These are phyloP conservation scores for Hucho hucho DNA, from an alignment of 2,113 vertebrate genomes.

Conservation along the genomic window DNA sequence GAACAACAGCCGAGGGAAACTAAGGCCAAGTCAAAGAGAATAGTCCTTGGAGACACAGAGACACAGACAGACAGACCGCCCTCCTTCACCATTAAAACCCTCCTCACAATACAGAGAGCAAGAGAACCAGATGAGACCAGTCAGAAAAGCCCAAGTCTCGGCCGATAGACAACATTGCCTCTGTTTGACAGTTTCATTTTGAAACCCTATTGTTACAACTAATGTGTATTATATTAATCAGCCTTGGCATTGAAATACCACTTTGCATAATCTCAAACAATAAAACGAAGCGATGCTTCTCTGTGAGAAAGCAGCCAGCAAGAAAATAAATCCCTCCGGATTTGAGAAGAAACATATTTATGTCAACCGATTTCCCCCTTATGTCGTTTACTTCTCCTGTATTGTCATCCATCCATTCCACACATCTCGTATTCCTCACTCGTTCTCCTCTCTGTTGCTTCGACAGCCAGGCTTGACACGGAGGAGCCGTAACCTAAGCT, in stretches of 20 bases:
- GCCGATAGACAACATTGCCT: conserved; percentile 46
- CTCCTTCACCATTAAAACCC: conserved; percentile 17
- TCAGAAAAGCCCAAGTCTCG: background rate
- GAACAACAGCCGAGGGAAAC: background rate
- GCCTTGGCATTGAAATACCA: conserved; percentile 24
- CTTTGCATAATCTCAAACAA: conserved; percentile 17
- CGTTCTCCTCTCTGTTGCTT: conserved; percentile 13
- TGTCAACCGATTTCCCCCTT: conserved; percentile 8
- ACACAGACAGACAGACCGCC: background rate
- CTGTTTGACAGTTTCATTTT: conserved; percentile 58
- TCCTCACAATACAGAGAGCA: conserved; percentile 43
- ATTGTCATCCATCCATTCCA: background rate
- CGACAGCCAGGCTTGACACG: conserved; percentile 40
- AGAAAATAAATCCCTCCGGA: conserved; percentile 18
- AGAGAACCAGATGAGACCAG: conserved; percentile 19
- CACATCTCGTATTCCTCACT: conserved; percentile 17
- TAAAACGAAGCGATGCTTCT: background rate
- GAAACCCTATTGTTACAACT: conserved; percentile 33
- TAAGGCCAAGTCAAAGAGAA: conserved; percentile 14
- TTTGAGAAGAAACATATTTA: conserved; percentile 31
- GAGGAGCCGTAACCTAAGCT: conserved; percentile 34
- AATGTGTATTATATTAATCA: conserved; percentile 37
- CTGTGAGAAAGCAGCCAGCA: background rate
- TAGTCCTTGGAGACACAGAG: conserved; percentile 20
- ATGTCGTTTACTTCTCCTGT: background rate